Evolutionary conservation across 2,797 vertebrate genomes (phyloP), one percentile per base, ranked within the genome.

Genomic region (Syngnathus acus): DNA sequence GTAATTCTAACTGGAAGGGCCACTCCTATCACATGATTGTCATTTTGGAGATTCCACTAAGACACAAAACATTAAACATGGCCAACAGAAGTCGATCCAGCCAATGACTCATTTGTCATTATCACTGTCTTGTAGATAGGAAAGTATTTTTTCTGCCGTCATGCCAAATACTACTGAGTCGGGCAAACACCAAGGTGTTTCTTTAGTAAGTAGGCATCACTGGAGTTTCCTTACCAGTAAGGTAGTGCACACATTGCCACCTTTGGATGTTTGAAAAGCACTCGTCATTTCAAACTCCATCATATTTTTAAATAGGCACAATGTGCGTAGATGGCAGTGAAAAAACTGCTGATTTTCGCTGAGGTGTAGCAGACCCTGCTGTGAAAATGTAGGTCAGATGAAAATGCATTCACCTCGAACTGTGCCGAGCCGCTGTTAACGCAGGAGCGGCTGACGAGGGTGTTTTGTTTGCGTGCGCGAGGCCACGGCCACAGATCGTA

Each of bases 341-440:
- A 61, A 66, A 17, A 4, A 6, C 17, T 6, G 7, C 64, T 62
- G 68, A 68, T 66, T 71, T 72, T 59, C 59, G 40, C 59, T 67
- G 51, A 71, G 65, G 67, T 62, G 54, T 23, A 47, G 61, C 70
- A 63, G 62, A 40, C 62, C 68, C 51, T 65, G 68, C 51, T 17
- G 23, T 40, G 51, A 70, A 66, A 82, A 87, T 77, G 67, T 86
- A 77, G 74, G 80, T 80, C 78, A 78, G 70, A 58, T 61, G 67
- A 37, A 78, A 75, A 75, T 57, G 39, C 19, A 17, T 43, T 48
- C 26, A 55, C 19, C 69, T 32, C 38, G 39, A 66, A 66, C 68
- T 48, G 45, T 17, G 6, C 39, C 0, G 4, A 65, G 62, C 48
- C 37, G 62, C 71, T 67, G 64, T 57, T 54, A 67, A 67, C 64